Conservation (phyloP, 2,113 vertebrate genomes). For the Chionis minor region DNA sequence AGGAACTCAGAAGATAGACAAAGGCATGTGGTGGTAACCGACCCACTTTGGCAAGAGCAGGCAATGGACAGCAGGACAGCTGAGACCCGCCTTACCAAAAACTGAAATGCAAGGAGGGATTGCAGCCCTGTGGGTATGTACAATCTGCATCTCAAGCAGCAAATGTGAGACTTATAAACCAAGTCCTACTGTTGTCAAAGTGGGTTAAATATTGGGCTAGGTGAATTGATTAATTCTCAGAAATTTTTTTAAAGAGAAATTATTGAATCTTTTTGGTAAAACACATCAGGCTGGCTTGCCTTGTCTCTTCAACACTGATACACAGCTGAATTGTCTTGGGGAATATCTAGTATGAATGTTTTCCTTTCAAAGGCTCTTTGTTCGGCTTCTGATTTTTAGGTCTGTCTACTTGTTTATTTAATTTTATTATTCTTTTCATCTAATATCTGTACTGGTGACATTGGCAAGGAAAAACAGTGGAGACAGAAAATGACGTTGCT, state of each 20-base stretch:
- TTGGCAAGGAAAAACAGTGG: not conserved
- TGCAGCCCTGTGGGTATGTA: accelerated
- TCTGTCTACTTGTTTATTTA: not conserved
- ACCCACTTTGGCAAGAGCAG: not conserved
- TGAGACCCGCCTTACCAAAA: not conserved
- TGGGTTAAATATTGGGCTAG: not conserved
- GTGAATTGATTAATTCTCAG: not conserved
- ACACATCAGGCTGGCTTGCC: not conserved
- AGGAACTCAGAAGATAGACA: not conserved
- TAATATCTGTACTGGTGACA: not conserved
- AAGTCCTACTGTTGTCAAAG: not conserved
- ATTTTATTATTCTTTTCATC: conserved; percentile 22
- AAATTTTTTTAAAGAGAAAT: not conserved
- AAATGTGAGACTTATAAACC: not conserved
- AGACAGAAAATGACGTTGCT: not conserved
- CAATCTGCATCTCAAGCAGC: not conserved
- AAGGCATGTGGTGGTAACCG: accelerated
- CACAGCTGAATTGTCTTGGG: not conserved
- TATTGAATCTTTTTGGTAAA: not conserved
- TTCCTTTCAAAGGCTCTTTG: not conserved
- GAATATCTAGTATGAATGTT: not conserved
- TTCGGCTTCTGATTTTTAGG: not conserved
- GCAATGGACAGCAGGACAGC: not conserved
- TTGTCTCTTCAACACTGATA: not conserved
- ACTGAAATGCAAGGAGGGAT: not conserved